A percentile compares a stretch with the other conserved stretches of the same genome.
phyloP scores from a whole-genome alignment of 1,140 invertebrate genomes.

The Ostrea edulis region DNA sequence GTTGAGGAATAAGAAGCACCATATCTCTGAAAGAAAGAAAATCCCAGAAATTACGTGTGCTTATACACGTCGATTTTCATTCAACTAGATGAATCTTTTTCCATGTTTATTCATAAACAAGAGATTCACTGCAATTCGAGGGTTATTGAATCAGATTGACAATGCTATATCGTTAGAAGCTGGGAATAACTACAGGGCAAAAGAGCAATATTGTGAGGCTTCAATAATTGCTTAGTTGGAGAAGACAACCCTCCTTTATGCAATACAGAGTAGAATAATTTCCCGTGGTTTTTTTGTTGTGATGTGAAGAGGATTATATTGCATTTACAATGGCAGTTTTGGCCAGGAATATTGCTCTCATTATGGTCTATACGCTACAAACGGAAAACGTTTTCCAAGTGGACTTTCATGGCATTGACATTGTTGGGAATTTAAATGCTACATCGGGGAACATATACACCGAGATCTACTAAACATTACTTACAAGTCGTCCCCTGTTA shows the following conservation, averaged over 20 bases:
- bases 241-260: neutral
- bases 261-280: conserved; percentile 3
- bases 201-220: neutral
- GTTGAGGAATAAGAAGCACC: conserved; percentile 7
- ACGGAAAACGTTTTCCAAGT: neutral
- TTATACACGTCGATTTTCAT: neutral
- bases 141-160: neutral
- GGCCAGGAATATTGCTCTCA: neutral
- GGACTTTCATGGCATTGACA: neutral
- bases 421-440: neutral
- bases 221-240: neutral
- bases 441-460: neutral
- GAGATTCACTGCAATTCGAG: neutral
- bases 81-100: neutral
- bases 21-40: conserved; percentile 1
- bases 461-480: conserved; percentile 3
- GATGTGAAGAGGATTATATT: neutral
- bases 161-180: neutral
- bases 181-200: neutral
- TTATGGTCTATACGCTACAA: neutral
- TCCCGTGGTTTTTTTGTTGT: neutral
- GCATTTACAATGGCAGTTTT: neutral
- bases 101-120: neutral
- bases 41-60: too few species aligned
- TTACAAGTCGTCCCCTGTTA: conserved; percentile 3